These are phyloP conservation scores for Spodoptera picta DNA, from an alignment of 2,888 invertebrate species.

Conservation along the genomic window DNA sequence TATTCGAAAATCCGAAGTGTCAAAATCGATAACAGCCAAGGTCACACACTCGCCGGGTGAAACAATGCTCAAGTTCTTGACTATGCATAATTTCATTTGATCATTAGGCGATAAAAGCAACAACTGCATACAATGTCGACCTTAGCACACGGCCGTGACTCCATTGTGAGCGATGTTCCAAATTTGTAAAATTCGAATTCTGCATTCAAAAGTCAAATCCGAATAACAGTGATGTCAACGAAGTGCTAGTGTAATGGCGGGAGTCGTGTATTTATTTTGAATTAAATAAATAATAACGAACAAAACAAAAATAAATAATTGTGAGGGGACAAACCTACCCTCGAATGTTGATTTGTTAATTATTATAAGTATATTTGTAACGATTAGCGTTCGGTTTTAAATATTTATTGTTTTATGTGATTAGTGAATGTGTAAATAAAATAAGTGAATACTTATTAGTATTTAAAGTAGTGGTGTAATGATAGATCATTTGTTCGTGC, in stretches of 20 bases:
- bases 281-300: slow-evolving; percentile 44
- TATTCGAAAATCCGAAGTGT: slow-evolving; percentile 53
- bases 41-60: slow-evolving; percentile 52
- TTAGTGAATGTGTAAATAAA: slow-evolving; percentile 35
- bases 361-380: slow-evolving; percentile 26
- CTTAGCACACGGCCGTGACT: slow-evolving; percentile 76
- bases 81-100: slow-evolving; percentile 81
- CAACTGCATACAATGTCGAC: slow-evolving; percentile 75
- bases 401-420: slow-evolving; percentile 38
- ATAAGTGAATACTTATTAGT: slow-evolving; percentile 36
- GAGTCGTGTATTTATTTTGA: slow-evolving; percentile 37
- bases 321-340: slow-evolving; percentile 27
- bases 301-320: slow-evolving; percentile 27
- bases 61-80: slow-evolving; percentile 66
- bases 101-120: slow-evolving; percentile 70
- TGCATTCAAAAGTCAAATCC: slow-evolving; percentile 59
- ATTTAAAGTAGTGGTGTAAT: slow-evolving; percentile 27
- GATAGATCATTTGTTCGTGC: slow-evolving; percentile 39
- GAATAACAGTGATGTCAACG: slow-evolving; percentile 28
- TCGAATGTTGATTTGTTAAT: slow-evolving; percentile 29
- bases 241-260: slow-evolving; percentile 28
- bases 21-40: slow-evolving; percentile 61
- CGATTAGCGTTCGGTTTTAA: slow-evolving; percentile 19
- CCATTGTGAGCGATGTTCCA: slow-evolving; percentile 68
- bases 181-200: slow-evolving; percentile 76